Base-by-base conservation (phyloP, 1,140 invertebrate genomes). In the Samia ricini region DNA sequence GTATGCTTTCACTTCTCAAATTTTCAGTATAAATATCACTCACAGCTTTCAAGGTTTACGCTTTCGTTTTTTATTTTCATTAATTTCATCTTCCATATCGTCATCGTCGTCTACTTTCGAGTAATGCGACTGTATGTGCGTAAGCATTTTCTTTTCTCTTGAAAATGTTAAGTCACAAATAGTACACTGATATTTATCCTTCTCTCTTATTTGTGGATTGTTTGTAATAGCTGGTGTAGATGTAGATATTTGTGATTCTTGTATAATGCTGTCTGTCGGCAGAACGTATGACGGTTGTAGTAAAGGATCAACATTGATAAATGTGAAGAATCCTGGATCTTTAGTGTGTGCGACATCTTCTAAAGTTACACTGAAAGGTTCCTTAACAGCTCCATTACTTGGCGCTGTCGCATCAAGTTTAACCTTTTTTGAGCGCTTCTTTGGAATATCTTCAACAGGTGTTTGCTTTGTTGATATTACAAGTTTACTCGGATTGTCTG, bases 191-290 rank as follows among this genome's bases (percentile, higher is more conserved):
- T 90, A 90, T 63, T 80, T 68, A 15, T 77, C 73, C 18, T 56
- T 66, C 50, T 77, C 73, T 18, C 56, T 65, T 48, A 5, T 69
- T 61, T 72, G 64, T 26, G 22, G 22, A 26, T 64, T 42, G 42
- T 64, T 74, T 33, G 26, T 61, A 12, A 55, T 62, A 8, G 59
- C 59, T 4, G 74, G 52, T 1, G 79, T 83, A 5, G 84, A 84
- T 6, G 85, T 88, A 3, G 86, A 79, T 51, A 88, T 88, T 78
- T 88, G 85, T n/a, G 85, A 86, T 68, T 90, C 88, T 60, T 90
- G 85, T 12, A 88, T 83, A 15, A 86, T 85, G 60, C 77, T 88
- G 64, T 85, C 72, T 2, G 88, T 90, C 3, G 88, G 88, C 10
- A 90, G 59, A 20, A 90, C 88, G 66, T 90, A 90, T n/a, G 82